These are phyloP conservation scores for Haemorhous mexicanus DNA, from an alignment of 2,113 vertebrate species.

Conservation along the genomic window DNA sequence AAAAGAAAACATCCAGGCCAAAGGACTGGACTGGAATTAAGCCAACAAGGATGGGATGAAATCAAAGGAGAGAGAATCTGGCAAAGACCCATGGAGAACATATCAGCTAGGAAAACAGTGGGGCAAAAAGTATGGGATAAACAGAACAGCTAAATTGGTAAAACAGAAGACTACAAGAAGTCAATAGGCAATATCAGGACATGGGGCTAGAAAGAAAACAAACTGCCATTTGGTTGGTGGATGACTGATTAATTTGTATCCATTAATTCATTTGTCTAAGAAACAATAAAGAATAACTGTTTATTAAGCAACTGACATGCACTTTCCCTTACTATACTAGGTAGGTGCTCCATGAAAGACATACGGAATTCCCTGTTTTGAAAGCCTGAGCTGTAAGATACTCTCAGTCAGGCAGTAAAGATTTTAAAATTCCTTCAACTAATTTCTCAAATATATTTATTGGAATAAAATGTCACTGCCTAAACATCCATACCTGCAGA, in stretches of 20 bases:
- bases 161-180: background rate
- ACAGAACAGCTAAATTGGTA: background rate
- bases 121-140: background rate
- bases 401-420: background rate
- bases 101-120: background rate
- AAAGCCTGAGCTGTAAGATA: background rate
- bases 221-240: background rate
- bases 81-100: background rate
- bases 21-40: slow-evolving; percentile 32
- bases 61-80: background rate
- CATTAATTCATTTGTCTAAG: background rate
- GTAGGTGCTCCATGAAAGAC: background rate
- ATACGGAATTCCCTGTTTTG: background rate
- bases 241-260: background rate
- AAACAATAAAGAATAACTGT: background rate
- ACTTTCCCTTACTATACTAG: background rate
- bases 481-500: background rate
- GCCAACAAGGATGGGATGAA: slow-evolving; percentile 17
- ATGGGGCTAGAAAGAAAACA: background rate
- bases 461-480: background rate
- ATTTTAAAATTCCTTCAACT: no score
- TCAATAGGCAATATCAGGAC: background rate
- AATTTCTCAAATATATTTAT: no score
- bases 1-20: slow-evolving; percentile 6
- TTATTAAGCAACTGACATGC: background rate